Conservation (phyloP, 2,888 invertebrate species). For the Adineta ricciae region DNA sequence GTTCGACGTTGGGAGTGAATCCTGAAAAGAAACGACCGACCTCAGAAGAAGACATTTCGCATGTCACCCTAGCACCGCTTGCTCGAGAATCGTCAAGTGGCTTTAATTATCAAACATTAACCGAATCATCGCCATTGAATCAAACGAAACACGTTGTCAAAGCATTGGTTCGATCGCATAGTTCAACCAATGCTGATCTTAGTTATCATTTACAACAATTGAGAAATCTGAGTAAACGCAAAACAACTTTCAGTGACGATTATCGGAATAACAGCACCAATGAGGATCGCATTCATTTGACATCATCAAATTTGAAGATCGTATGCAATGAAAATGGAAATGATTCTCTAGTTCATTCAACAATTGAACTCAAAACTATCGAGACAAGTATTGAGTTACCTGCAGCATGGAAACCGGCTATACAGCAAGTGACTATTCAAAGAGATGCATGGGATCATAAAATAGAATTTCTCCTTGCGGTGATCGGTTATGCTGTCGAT, state of each 20-base stretch:
- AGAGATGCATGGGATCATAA: conserved; percentile 33
- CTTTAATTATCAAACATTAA: conserved; percentile 16
- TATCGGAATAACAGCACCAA: neutral
- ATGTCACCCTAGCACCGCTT: neutral
- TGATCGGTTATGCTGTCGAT: conserved; percentile 33
- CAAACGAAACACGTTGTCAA: neutral
- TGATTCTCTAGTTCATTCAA: neutral
- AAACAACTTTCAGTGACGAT: neutral
- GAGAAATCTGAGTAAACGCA: neutral
- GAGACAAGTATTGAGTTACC: neutral
- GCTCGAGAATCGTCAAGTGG: neutral
- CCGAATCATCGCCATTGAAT: neutral
- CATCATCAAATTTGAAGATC: neutral
- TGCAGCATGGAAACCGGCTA: neutral
- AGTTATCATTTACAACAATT: neutral
- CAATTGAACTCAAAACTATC: neutral
- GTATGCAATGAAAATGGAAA: neutral
- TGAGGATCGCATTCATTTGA: neutral
- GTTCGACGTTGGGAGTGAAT: neutral
- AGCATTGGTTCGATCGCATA: neutral
- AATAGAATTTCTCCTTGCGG: conserved; percentile 33
- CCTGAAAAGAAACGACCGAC: neutral
- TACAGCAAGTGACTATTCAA: neutral
- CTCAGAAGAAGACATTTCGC: neutral
- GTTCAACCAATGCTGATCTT: conserved; percentile 9